A percentile compares a stretch with the other conserved stretches of the same genome.
These are phyloP conservation scores for Nomada ferruginata DNA, from an alignment of 2,888 invertebrate genomes.

Conservation along the genomic window DNA sequence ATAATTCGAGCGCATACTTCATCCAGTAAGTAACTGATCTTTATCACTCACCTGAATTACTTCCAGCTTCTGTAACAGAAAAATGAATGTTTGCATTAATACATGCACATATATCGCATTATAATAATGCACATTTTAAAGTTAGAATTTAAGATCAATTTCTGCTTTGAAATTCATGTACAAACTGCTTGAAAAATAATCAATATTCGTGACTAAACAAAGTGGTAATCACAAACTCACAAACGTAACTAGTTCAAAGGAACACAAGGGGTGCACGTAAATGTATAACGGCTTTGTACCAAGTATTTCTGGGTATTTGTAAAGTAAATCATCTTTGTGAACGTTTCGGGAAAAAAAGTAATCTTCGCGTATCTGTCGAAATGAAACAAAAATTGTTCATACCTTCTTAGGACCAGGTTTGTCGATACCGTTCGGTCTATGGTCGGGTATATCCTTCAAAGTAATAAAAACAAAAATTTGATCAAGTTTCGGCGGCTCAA, in stretches of 20 bases:
- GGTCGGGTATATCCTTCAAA: constrained; percentile 79
- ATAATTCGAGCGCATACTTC: constrained; percentile 63
- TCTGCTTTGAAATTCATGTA: not conserved
- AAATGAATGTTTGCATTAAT: constrained; percentile 2
- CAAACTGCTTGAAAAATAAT: too few relatives aligned
- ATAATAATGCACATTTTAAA: not conserved
- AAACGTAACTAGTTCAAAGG: constrained; percentile 5
- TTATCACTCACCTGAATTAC: constrained; percentile 75
- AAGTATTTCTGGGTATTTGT: constrained; percentile 16
- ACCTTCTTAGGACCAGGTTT: constrained; percentile 80
- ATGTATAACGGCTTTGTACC: not conserved
- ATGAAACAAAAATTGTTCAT: constrained; percentile 64
- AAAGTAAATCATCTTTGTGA: not conserved
- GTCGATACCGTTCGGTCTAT: constrained; percentile 82
- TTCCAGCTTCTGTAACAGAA: constrained; percentile 78
- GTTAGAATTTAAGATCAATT: not conserved
- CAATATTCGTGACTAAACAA: not conserved
- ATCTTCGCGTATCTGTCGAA: constrained; percentile 18
- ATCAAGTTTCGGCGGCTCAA: not conserved
- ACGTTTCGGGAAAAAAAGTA: not conserved
- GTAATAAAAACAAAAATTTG: constrained; percentile 61
- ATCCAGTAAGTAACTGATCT: constrained; percentile 10
- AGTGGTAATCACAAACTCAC: not conserved
- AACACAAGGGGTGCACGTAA: not conserved
- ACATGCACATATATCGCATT: not conserved